phyloP scores from a whole-genome alignment of 2,797 vertebrate species.

The Mormyrus hasselquistii region DNA sequence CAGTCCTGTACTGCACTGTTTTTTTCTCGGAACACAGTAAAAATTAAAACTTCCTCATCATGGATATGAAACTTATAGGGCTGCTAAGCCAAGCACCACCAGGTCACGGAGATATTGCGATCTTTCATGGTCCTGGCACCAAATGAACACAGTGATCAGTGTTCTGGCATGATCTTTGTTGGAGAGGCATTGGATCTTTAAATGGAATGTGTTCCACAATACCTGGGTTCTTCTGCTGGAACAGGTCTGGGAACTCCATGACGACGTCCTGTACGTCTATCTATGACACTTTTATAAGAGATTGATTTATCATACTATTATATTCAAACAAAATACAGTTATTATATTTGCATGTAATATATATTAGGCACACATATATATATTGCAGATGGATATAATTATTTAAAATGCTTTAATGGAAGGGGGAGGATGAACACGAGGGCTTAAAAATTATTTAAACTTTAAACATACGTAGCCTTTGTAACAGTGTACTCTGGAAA shows the following conservation, averaged over 20 bases:
- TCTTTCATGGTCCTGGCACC: not conserved
- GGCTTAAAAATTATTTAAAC: not conserved
- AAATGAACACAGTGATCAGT: not conserved
- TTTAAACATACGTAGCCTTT: not conserved
- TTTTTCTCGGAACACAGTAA: not conserved
- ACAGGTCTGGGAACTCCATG: not conserved
- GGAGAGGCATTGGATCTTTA: not conserved
- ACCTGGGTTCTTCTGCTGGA: not conserved
- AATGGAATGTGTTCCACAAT: not conserved
- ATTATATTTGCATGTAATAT: not conserved
- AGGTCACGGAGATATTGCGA: not conserved
- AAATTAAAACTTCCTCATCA: not conserved
- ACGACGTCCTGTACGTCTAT: not conserved
- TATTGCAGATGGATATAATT: not conserved
- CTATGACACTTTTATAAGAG: not conserved
- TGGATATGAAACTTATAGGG: not conserved
- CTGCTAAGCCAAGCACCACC: not conserved
- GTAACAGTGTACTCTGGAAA: slow-evolving; percentile 1
- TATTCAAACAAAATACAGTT: not conserved
- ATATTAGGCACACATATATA: not conserved
- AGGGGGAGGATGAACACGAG: not conserved
- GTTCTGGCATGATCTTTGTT: not conserved
- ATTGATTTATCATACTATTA: not conserved
- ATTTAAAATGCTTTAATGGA: not conserved
- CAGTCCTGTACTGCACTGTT: not conserved